Base-by-base conservation (phyloP, 2,797 vertebrate genomes). In the Sebastes minor region DNA sequence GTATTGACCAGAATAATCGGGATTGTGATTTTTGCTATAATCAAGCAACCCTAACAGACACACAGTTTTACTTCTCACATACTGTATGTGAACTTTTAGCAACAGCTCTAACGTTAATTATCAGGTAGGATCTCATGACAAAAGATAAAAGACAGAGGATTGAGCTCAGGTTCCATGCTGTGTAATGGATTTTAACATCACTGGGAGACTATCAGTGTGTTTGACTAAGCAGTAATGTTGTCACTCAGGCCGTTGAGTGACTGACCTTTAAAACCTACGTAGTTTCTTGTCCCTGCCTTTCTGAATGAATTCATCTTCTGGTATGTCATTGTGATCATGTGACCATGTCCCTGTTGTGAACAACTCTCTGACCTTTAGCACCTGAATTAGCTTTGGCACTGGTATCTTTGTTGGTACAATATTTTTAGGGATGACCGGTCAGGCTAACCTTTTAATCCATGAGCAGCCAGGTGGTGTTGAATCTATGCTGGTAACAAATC, bases 111-210 rank as follows among this genome's bases (percentile, higher is more conserved):
- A 14, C 3, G 8, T 76, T 68, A 66, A 74, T 86, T 67, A 82
- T 83, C 63, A 46, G 22, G 20, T 18, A 8, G 65, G 79, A 81
- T 88, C 67, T 88, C 56, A 60, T 77, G 64, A 78, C 78, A 69
- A 22, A 65, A 55, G 69, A 84, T 83, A 61, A 87, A 83, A 13
- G 62, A 46, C 27, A 22, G 55, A 68, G 69, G 71, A 18, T 74
- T 28, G 7, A 64, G 62, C 81, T 86, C 78, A 55, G 62, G 69
- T 86, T 84, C 33, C 65, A 20, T 20, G 16, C 71, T 30, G 68
- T 83, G 76, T 66, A 73, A 85, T 25, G 33, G 42, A 20, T 5
- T 76, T 18, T 27, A 49, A 35, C 60, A 64, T 74, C 73, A 33
- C 63, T 13, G 25, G 73, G 74, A 65, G 76, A 66, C 28, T 2